These are phyloP conservation scores for Scaptodrosophila lebanonensis DNA, from an alignment of 1,140 invertebrate species.

Conservation along the genomic window DNA sequence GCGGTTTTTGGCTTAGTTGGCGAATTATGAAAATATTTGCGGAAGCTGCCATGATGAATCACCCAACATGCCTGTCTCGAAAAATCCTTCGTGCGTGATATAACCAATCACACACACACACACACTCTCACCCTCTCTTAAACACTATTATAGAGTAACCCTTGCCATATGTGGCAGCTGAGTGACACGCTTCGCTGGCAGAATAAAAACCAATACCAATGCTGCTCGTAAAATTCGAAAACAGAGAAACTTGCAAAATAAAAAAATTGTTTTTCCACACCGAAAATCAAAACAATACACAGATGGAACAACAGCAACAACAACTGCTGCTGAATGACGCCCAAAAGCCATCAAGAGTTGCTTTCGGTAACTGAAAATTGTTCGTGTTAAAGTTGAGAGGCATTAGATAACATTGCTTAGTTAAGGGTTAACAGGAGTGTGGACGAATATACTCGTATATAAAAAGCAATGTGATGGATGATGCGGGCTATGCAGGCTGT, in stretches of 20 bases:
- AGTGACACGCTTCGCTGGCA: constrained; percentile 31
- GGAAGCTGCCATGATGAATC: constrained; percentile 51
- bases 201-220: constrained; percentile 30
- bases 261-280: background rate
- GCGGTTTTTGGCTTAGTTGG: constrained; percentile 66
- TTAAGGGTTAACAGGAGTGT: constrained; percentile 51
- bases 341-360: too few species aligned
- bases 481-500: too few species aligned
- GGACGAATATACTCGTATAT: constrained; percentile 51
- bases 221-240: too few species aligned
- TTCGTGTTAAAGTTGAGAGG: constrained; percentile 51
- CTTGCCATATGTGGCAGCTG: constrained; percentile 4
- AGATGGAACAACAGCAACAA: too few species aligned
- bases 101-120: constrained; percentile 15
- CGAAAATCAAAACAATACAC: too few species aligned
- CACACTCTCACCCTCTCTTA: background rate
- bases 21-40: constrained; percentile 74
- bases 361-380: constrained; percentile 32
- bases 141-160: too few species aligned
- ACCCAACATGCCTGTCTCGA: constrained; percentile 28
- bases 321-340: too few species aligned
- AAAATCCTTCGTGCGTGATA: constrained; percentile 57
- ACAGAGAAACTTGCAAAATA: constrained; percentile 1
- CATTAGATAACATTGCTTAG: constrained; percentile 47
- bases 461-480: constrained; percentile 72